Conservation (phyloP, 2,113 vertebrate genomes). For the Dasyornis broadbenti region DNA sequence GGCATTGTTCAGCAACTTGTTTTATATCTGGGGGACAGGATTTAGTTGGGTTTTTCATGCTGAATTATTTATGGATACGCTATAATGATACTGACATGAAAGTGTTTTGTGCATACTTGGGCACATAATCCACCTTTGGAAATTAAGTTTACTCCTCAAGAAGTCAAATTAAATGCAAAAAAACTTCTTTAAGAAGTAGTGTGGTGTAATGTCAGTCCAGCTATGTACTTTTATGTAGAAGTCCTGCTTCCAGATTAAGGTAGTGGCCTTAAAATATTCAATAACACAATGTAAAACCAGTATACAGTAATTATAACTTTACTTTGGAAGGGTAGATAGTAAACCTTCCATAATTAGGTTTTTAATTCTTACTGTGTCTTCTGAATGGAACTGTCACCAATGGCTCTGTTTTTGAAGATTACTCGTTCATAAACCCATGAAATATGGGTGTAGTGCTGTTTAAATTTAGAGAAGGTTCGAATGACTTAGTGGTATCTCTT, state of each 20-base stretch:
- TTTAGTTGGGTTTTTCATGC: background rate
- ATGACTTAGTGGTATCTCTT: background rate
- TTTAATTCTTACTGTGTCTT: background rate
- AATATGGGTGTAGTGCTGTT: background rate
- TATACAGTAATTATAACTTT: background rate
- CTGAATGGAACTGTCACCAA: background rate
- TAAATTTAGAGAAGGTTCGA: background rate
- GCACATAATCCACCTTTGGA: background rate
- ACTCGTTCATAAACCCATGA: background rate
- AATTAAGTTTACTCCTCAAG: background rate
- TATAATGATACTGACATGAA: background rate
- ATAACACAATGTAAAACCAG: background rate
- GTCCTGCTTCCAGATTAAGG: background rate
- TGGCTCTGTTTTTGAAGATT: background rate
- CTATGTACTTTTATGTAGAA: background rate
- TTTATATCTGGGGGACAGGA: background rate
- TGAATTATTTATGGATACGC: background rate
- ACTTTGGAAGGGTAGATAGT: background rate
- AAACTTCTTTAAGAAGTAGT: background rate
- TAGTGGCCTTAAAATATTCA: background rate
- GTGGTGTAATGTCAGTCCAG: background rate
- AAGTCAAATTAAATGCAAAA: background rate
- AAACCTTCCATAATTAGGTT: background rate
- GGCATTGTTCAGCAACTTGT: background rate
- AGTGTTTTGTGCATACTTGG: background rate